phyloP scores from a whole-genome alignment of 2,113 vertebrate genomes.

The Plotosus lineatus region DNA sequence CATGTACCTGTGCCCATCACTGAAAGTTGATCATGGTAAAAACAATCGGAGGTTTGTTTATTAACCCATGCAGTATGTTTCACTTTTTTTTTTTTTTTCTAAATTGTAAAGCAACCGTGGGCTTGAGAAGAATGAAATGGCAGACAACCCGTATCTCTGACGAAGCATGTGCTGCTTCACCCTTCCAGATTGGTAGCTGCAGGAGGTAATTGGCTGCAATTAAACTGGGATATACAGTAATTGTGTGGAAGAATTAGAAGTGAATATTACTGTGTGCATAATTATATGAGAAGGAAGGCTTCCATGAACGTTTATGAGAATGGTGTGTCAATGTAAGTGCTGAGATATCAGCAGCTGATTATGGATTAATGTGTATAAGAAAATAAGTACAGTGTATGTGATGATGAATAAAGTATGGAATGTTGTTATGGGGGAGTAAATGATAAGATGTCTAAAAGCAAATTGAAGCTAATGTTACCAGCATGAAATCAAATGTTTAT shows the following conservation, averaged over 20 bases:
- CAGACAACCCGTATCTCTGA: neutral
- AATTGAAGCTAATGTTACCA: neutral
- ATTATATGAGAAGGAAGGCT: neutral
- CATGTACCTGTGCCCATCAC: neutral
- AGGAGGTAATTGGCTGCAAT: conserved; percentile 5
- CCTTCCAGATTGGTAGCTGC: conserved; percentile 15
- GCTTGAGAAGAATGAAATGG: neutral
- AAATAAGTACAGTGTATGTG: neutral
- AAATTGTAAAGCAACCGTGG: too few relatives aligned
- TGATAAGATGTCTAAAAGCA: neutral
- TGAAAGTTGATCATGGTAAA: neutral
- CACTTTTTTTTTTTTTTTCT: neutral
- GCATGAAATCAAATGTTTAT: too few relatives aligned
- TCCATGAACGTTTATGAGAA: neutral
- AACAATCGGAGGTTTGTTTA: too few relatives aligned
- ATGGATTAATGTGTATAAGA: neutral
- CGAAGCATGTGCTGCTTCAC: conserved; percentile 12
- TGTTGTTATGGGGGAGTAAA: neutral
- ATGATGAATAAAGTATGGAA: neutral
- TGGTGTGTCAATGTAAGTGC: neutral
- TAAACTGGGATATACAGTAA: neutral
- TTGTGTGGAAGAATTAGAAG: neutral
- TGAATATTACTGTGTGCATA: too few relatives aligned
- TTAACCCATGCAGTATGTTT: neutral
- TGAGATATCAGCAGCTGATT: neutral